Evolutionary conservation across 2,113 vertebrate species (phyloP).

Genomic region (Corythornis madagascariensis): DNA sequence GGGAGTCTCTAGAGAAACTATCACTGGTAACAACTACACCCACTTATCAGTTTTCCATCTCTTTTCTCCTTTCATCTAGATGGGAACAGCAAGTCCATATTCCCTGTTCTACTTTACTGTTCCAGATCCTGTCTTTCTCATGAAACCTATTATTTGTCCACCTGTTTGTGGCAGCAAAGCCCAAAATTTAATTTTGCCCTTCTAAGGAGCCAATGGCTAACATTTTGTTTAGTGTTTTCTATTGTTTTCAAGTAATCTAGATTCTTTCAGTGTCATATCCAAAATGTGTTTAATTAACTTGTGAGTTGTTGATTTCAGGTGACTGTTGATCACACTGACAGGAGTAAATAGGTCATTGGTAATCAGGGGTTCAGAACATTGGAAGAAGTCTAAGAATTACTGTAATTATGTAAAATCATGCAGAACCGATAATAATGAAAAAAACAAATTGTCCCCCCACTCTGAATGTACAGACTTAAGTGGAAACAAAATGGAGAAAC

Average conservation of each 20-base stretch:
- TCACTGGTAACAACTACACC: neutral
- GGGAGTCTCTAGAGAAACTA: neutral
- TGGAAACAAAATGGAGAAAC: constrained; percentile 26
- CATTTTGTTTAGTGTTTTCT: neutral
- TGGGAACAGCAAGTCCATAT: neutral
- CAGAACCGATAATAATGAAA: constrained; percentile 41
- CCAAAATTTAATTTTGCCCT: neutral
- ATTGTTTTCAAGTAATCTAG: neutral
- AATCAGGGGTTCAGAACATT: neutral
- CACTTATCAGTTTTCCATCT: neutral
- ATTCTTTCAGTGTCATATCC: neutral
- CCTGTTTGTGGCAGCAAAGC: neutral
- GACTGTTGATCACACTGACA: neutral
- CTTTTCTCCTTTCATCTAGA: neutral
- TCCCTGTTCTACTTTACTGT: neutral
- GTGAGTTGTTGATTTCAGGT: neutral
- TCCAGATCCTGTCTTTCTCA: neutral
- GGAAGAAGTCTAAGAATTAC: constrained; percentile 19
- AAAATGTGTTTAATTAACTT: constrained; percentile 16
- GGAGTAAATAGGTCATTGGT: neutral
- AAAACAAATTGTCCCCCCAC: neutral
- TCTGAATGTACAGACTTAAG: neutral
- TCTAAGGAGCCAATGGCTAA: neutral
- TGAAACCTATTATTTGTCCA: neutral
- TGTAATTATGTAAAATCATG: constrained; percentile 37